A percentile compares a stretch with the other conserved stretches of the same genome.
Conservation (phyloP, 2,888 invertebrate genomes). For the Philopedon plagiatum region DNA sequence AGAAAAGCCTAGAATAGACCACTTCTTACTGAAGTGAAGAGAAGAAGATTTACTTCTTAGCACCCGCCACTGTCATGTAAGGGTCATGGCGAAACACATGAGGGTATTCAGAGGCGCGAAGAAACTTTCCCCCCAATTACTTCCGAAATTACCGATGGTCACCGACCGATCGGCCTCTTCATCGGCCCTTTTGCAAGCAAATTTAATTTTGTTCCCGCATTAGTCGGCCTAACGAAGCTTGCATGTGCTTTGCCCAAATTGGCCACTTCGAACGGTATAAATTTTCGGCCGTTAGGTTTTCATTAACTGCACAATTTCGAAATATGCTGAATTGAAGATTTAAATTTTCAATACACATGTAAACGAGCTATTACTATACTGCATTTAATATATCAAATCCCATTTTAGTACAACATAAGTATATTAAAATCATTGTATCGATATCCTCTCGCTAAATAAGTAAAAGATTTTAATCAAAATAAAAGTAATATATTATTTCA, state of each 20-base stretch:
- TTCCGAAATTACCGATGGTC: conserved; percentile 39
- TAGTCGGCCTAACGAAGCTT: conserved; percentile 35
- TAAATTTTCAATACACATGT: background rate
- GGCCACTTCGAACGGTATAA: conserved; percentile 28
- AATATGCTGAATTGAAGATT: conserved; percentile 24
- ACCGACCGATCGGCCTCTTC: conserved; percentile 30
- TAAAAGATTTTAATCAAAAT: no score
- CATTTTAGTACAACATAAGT: no score
- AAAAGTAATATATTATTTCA: no score
- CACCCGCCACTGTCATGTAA: background rate
- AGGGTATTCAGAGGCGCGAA: conserved; percentile 33
- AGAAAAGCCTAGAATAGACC: no score
- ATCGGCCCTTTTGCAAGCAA: conserved; percentile 36
- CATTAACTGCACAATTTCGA: conserved; percentile 25
- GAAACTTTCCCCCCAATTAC: conserved; percentile 43
- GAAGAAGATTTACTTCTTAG: background rate
- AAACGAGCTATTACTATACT: no score
- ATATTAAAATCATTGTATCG: no score
- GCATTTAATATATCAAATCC: no score
- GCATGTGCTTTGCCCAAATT: conserved; percentile 35
- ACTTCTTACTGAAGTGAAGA: no score
- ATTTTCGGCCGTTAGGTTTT: conserved; percentile 21
- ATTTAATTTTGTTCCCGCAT: conserved; percentile 41
- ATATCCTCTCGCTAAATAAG: no score
- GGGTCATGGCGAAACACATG: conserved; percentile 23